Evolutionary conservation across 2,888 invertebrate genomes (phyloP).

Genomic region (Pyrrhia umbra): DNA sequence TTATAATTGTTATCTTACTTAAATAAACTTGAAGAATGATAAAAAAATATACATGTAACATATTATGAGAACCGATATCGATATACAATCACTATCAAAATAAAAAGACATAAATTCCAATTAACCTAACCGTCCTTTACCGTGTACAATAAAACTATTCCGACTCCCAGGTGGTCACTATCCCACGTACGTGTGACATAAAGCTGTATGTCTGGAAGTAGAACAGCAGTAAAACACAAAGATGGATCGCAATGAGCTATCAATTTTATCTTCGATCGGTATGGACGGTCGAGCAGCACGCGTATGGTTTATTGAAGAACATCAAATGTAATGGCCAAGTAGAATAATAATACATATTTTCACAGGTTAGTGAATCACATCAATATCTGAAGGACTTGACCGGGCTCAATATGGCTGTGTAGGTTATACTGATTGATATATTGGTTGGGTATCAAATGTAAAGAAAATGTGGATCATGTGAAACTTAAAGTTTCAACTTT

Average conservation of each 20-base stretch:
- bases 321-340: slow-evolving; percentile 33
- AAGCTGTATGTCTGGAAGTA: slow-evolving; percentile 38
- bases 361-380: background rate
- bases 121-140: slow-evolving; percentile 8
- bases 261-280: slow-evolving; percentile 47
- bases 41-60: no score
- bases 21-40: no score
- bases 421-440: no score
- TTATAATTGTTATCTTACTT: no score
- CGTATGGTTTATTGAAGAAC: slow-evolving; percentile 41
- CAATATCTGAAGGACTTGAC: no score
- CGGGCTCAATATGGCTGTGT: no score
- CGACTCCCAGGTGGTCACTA: slow-evolving; percentile 29
- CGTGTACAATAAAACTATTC: slow-evolving; percentile 26
- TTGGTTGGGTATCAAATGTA: no score
- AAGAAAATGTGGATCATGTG: background rate
- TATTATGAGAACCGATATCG: no score
- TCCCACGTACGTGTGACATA: slow-evolving; percentile 18
- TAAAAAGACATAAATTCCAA: slow-evolving; percentile 5
- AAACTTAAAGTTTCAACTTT: background rate
- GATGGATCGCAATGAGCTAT: slow-evolving; percentile 45
- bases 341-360: slow-evolving; percentile 11
- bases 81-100: background rate
- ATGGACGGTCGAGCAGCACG: slow-evolving; percentile 33
- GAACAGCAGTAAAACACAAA: slow-evolving; percentile 37